A percentile compares a stretch with the other conserved stretches of the same genome.
Conservation (phyloP, 2,888 invertebrate genomes). For the Dynastes tityus region DNA sequence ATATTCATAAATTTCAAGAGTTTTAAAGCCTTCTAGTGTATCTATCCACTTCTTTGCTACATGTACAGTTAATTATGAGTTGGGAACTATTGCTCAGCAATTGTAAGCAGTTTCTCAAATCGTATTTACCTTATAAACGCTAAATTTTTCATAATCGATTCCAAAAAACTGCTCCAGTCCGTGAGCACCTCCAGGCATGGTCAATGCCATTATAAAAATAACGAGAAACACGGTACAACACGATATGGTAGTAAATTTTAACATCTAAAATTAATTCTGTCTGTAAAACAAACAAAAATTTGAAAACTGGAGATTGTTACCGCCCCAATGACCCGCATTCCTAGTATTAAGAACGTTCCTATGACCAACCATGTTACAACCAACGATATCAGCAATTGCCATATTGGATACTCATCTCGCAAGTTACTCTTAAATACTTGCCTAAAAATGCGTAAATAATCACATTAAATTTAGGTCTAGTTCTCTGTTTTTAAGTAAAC, state of each 20-base stretch:
- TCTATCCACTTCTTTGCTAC: no score
- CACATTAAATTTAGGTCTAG: no score
- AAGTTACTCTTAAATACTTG: constrained; percentile 46
- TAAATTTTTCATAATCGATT: constrained; percentile 47
- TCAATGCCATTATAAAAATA: constrained; percentile 53
- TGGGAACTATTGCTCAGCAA: neutral
- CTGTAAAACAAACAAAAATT: neutral
- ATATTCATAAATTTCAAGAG: no score
- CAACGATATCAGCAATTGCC: constrained; percentile 53
- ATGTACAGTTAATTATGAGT: no score
- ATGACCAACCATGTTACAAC: constrained; percentile 56
- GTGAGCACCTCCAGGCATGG: constrained; percentile 46
- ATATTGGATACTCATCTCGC: constrained; percentile 52
- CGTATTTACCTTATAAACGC: constrained; percentile 47
- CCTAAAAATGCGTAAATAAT: constrained; percentile 34
- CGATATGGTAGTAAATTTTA: constrained; percentile 51
- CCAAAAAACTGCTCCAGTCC: constrained; percentile 51
- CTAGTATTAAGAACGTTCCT: constrained; percentile 51
- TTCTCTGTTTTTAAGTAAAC: no score
- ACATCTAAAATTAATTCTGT: constrained; percentile 45
- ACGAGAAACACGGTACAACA: constrained; percentile 50
- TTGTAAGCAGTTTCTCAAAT: neutral
- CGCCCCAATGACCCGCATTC: constrained; percentile 53
- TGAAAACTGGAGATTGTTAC: constrained; percentile 41
- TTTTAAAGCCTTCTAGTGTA: no score